Percentiles rank a stretch among this genome's conserved stretches.
phyloP scores from a whole-genome alignment of 35 echinoderm and acorn worm species.

The Nesometra sesokonis region DNA sequence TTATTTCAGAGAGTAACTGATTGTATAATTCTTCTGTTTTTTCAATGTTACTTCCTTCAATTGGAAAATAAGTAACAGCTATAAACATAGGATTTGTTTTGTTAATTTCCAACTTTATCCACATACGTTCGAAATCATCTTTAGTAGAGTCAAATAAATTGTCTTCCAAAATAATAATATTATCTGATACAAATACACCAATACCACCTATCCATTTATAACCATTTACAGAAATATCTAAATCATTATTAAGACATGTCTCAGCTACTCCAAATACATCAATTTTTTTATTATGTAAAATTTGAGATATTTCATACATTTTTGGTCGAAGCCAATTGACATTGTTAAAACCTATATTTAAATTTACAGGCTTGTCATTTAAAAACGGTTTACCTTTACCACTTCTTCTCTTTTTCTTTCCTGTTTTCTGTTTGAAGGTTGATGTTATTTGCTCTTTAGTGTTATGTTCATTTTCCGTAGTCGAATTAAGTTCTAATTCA shows the following conservation, averaged over 20 bases:
- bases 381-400: neutral
- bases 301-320: neutral
- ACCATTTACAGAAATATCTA: neutral
- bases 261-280: conserved; percentile 1
- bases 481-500: neutral
- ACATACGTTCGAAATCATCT: conserved; percentile 3
- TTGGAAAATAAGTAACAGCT: neutral
- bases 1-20: conserved; percentile 4
- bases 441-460: too few relatives aligned
- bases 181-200: neutral
- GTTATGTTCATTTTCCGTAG: too few relatives aligned
- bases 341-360: conserved; percentile 5
- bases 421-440: too few relatives aligned
- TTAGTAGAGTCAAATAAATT: conserved; percentile 6
- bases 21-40: conserved; percentile 3
- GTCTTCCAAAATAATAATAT: neutral
- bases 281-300: neutral
- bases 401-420: too few relatives aligned
- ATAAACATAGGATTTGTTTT: neutral
- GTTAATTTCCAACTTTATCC: neutral
- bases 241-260: neutral
- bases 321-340: neutral
- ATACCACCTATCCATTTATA: neutral
- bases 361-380: neutral
- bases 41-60: neutral